Base-by-base conservation (phyloP, 2,113 vertebrate species). In the Phycodurus eques region DNA sequence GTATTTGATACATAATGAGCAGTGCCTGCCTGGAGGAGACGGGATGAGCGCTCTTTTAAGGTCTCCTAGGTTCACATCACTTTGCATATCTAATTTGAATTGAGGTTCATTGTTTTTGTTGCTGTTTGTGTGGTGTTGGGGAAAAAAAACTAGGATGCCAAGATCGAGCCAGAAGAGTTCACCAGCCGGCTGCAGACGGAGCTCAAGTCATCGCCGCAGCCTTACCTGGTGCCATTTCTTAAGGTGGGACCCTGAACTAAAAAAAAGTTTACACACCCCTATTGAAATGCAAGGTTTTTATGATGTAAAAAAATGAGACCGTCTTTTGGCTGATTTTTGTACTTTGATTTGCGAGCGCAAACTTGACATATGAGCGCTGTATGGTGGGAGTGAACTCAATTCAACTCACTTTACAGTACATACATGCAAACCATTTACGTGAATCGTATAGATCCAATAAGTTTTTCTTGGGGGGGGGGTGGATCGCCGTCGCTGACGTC, bases 121-220 rank as follows among this genome's bases (percentile, higher is more conserved):
- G 74, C 49, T 1, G 8, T 12, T 2, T 4, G 42, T 8, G 12
- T 27, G 42, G 5, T 22, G 20, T 64, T 64, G 8, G 10, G 6
- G 8, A 8, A 66, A 47, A 66, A 63, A 66, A 31, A 35, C 65
- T 89, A 96, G 95, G 95, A 96, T 87, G 94, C 94, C 42, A 96
- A 95, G 85, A 95, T 96, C 49, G 94, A 95, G 68, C 94, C 94
- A 0, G 94, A 96, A 82, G 94, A 96, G 87, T 95, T 96, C 91
- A 96, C 95, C 79, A 94, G 91, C 82, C 92, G 94, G 51, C 91
- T 96, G 76, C 94, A 96, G 33, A 90, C 92, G 0, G 95, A 96
- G 78, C 93, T 96, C 33, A 96, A 96, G 89, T 96, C 95, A 12
- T 96, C 95, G 72, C 94, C 95, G 5, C 95, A 96, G 90, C 95